Base-by-base conservation (phyloP, 2,113 vertebrate genomes). In the Dicerorhinus sumatrensis region DNA sequence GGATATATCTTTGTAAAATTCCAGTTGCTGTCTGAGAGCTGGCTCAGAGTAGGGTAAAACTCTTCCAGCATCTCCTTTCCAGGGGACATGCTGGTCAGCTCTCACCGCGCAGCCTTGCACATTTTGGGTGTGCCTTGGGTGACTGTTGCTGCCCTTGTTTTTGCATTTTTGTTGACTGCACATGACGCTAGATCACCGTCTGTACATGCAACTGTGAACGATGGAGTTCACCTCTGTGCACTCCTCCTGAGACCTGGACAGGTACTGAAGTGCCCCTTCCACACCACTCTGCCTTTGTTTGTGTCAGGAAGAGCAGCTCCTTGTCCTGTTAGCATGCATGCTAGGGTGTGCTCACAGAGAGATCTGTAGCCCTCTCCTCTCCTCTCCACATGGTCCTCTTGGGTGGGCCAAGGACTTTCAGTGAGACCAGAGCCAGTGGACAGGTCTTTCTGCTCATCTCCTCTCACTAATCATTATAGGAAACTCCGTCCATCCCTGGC, bases 171-270 rank as follows among this genome's bases (percentile, higher is more conserved):
- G 29, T 33, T 21, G 54, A 36, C 2, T 0, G 13, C 2, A 1
- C 12, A 1, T 21, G 14, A 6, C 0, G 0, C 31, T 0, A 11
- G 10, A 1, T 48, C 16, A 1, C 2, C 11, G 6, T 16, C 48
- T 20, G 9, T 9, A 3, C 0, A 8, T 14, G 17, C 0, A 9
- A 10, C 2, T 3, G 4, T 20, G 0, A 8, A 6, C 0, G 1
- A 1, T 2, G 5, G 0, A 0, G 1, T 6, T 69, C 23, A 2
- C 25, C 18, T 23, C 62, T 3, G 20, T 10, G 23, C 31, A 25
- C 67, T 5, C 29, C 18, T 18, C 18, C 25, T 11, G 31, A 48
- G 65, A 10, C 31, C 72, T 1, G 10, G 39, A 18, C 10, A 3
- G 10, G n/a, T 25, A 14, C n/a, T 1, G 9, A 13, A 21, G 70